A percentile compares a stretch with the other conserved stretches of the same genome.
Evolutionary conservation across 2,888 invertebrate species (phyloP).

Genomic region (Halictus quadricinctus): DNA sequence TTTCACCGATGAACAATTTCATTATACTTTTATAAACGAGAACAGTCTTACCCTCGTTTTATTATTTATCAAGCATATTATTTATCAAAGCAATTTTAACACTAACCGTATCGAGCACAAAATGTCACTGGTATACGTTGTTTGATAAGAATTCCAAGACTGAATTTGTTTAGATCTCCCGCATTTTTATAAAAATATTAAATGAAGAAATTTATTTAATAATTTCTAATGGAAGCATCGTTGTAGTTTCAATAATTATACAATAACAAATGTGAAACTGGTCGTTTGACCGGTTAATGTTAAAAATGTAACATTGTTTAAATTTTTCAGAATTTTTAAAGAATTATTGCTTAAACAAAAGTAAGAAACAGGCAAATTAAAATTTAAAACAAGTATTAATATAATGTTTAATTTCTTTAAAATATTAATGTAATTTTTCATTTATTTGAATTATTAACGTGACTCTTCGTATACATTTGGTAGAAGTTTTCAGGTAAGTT

Average conservation of each 20-base stretch:
- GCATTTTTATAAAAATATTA: too few relatives aligned
- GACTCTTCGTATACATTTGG: neutral
- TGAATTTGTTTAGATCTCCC: neutral
- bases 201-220: too few relatives aligned
- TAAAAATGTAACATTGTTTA: too few relatives aligned
- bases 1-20: neutral
- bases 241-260: too few relatives aligned
- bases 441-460: neutral
- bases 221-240: too few relatives aligned
- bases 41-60: neutral
- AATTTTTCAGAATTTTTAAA: neutral
- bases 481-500: neutral
- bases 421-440: neutral
- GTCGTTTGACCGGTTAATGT: too few relatives aligned
- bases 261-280: too few relatives aligned
- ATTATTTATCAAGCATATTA: neutral
- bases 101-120: neutral
- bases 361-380: neutral
- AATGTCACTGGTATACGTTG: neutral
- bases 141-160: neutral
- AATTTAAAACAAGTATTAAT: too few relatives aligned
- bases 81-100: neutral
- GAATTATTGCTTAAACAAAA: neutral
- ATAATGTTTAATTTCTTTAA: neutral
- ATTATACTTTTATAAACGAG: neutral